phyloP scores from a whole-genome alignment of 2,797 vertebrate species.

The Muraenolepis orangiensis region DNA sequence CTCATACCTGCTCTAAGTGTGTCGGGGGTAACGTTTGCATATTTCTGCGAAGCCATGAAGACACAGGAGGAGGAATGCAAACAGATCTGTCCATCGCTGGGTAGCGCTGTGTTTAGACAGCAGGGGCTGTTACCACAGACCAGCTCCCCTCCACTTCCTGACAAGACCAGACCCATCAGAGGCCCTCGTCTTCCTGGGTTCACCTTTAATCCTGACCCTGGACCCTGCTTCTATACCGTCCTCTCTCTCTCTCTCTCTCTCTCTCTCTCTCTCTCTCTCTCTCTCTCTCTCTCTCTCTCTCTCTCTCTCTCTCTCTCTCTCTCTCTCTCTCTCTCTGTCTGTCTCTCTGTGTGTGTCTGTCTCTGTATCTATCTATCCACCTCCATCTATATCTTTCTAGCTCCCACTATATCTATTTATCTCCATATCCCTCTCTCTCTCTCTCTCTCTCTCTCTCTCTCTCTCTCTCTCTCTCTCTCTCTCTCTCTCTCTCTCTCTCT shows the following conservation, averaged over 20 bases:
- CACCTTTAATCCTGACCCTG: not conserved
- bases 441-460: too few relatives aligned
- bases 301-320: not conserved
- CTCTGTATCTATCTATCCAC: too few relatives aligned
- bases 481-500: too few relatives aligned
- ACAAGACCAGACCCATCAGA: constrained; percentile 40
- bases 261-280: too few relatives aligned
- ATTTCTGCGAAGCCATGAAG: constrained; percentile 28
- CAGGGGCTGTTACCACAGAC: constrained; percentile 46
- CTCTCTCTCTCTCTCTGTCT: not conserved
- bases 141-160: constrained; percentile 32
- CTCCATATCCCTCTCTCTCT: too few relatives aligned
- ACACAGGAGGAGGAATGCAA: constrained; percentile 56
- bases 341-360: too few relatives aligned
- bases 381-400: too few relatives aligned
- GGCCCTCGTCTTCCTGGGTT: not conserved
- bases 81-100: constrained; percentile 52
- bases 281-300: too few relatives aligned
- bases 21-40: constrained; percentile 28
- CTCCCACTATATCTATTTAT: too few relatives aligned
- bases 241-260: too few relatives aligned
- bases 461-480: not conserved
- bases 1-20: constrained; percentile 21
- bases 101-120: constrained; percentile 20
- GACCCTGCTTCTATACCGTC: not conserved